phyloP scores from a whole-genome alignment of 1,140 invertebrate genomes.

The Saccostrea echinata region DNA sequence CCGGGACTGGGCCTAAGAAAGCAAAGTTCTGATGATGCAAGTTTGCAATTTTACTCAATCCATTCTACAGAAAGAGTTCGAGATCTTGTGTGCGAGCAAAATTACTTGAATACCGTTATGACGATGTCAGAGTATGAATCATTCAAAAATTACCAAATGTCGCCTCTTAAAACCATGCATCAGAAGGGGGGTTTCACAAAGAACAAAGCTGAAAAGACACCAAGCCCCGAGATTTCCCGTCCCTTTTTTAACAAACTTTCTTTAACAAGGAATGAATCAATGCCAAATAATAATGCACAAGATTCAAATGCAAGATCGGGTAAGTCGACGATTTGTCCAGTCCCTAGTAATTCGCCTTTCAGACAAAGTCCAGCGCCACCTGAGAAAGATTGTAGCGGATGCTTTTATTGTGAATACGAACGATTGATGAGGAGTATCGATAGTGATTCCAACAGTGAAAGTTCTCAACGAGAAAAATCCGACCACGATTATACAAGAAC shows the following conservation, averaged over 20 bases:
- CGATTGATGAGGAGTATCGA: background rate
- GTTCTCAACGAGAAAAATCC: background rate
- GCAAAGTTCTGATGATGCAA: background rate
- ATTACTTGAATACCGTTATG: background rate
- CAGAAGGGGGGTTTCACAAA: background rate
- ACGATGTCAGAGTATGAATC: background rate
- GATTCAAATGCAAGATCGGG: background rate
- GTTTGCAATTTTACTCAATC: background rate
- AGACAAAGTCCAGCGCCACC: background rate
- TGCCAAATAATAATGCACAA: background rate
- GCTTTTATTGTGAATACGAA: slow-evolving; percentile 24
- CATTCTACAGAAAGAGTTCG: background rate
- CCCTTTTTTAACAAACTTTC: background rate
- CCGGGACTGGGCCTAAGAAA: background rate
- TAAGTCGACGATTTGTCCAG: background rate
- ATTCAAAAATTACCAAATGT: background rate
- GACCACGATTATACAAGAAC: background rate
- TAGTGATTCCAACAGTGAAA: background rate
- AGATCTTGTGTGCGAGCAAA: background rate
- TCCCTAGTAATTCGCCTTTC: background rate
- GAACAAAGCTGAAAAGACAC: background rate
- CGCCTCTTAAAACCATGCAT: background rate
- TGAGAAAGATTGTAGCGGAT: background rate
- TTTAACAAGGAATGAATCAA: background rate
- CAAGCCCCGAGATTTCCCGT: background rate